Percentiles rank a stretch among this genome's conserved stretches.
phyloP scores from a whole-genome alignment of 2,888 invertebrate species.

The Macaria notata region DNA sequence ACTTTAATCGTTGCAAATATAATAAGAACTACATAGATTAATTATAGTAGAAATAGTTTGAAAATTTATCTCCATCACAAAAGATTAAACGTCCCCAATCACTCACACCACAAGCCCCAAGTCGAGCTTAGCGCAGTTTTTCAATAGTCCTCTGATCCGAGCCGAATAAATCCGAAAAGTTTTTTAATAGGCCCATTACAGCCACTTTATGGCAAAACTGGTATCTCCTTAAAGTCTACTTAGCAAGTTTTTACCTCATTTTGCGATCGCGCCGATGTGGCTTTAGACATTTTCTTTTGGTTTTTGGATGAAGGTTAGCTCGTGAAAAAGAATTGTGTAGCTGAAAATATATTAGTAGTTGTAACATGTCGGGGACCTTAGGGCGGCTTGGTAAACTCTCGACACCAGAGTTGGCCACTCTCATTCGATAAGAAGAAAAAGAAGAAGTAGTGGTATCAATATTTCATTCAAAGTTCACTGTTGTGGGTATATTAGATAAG shows the following conservation, averaged over 20 bases:
- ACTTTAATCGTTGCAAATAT: too few species aligned
- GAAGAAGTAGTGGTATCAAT: too few species aligned
- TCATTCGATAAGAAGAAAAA: too few species aligned
- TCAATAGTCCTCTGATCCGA: slow-evolving; percentile 14
- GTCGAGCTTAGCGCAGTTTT: slow-evolving; percentile 15
- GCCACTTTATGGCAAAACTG: slow-evolving; percentile 20
- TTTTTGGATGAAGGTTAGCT: background rate
- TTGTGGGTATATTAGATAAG: too few species aligned
- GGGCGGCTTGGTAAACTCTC: too few species aligned
- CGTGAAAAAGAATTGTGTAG: background rate
- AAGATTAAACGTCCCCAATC: background rate
- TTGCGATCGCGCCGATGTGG: slow-evolving; percentile 4
- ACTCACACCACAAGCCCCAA: background rate
- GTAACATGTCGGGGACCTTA: too few species aligned
- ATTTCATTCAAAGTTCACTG: too few species aligned
- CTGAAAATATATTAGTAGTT: too few species aligned
- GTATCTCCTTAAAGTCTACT: slow-evolving; percentile 20
- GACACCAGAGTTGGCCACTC: too few species aligned
- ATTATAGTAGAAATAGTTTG: too few species aligned
- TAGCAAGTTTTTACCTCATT: slow-evolving; percentile 18
- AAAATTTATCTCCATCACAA: background rate
- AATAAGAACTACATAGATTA: too few species aligned
- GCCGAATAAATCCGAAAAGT: slow-evolving; percentile 23
- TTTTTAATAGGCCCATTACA: slow-evolving; percentile 21
- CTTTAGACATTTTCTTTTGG: slow-evolving; percentile 1